A percentile compares a stretch with the other conserved stretches of the same genome.
phyloP scores from a whole-genome alignment of 2,888 invertebrate genomes.

The Steinernema hermaphroditum region DNA sequence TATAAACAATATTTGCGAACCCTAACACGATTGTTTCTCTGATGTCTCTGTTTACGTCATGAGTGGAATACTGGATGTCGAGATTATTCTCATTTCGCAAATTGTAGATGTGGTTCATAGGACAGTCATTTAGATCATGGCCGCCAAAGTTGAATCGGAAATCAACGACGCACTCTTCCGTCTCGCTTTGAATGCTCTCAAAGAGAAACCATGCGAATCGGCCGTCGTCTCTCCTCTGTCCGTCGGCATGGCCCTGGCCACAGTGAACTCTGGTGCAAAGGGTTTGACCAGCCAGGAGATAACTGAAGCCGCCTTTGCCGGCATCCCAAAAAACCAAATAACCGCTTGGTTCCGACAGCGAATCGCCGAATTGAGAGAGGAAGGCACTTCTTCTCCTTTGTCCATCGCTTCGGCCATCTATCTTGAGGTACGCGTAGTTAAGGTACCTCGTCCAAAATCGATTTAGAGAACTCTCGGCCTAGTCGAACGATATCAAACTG shows the following conservation, averaged over 20 bases:
- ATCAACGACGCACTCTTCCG: constrained; percentile 5
- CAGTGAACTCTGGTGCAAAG: not conserved
- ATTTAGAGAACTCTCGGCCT: not conserved
- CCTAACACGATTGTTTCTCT: too few relatives aligned
- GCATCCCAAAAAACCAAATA: too few relatives aligned
- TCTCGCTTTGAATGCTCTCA: not conserved
- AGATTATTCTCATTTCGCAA: too few relatives aligned
- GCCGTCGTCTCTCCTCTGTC: not conserved
- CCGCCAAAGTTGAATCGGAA: not conserved
- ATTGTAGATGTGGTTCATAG: too few relatives aligned
- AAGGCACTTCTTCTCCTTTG: not conserved
- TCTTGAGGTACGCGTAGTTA: not conserved
- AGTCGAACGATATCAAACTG: not conserved
- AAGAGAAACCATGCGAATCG: not conserved
- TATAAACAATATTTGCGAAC: too few relatives aligned
- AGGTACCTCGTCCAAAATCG: not conserved
- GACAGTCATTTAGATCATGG: too few relatives aligned
- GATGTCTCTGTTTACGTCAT: too few relatives aligned
- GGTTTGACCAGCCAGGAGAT: not conserved
- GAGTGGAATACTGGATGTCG: too few relatives aligned
- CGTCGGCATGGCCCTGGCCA: not conserved
- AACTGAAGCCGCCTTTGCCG: not conserved
- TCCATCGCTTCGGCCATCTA: not conserved
- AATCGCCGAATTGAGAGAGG: not conserved
- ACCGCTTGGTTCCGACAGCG: not conserved